A percentile compares a stretch with the other conserved stretches of the same genome.
Evolutionary conservation across 2,888 invertebrate species (phyloP).

Genomic region (Antitype chi): DNA sequence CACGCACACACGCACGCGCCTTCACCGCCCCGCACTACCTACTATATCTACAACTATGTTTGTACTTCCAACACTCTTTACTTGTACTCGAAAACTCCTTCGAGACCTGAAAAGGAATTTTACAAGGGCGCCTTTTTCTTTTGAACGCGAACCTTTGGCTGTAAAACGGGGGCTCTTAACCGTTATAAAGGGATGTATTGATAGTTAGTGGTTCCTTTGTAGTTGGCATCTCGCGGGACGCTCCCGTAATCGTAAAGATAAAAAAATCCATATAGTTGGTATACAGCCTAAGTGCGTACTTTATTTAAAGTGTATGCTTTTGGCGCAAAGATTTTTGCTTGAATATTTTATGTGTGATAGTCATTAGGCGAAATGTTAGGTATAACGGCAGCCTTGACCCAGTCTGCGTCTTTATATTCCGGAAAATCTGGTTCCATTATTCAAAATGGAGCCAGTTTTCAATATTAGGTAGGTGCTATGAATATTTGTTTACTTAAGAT

Average conservation of each 20-base stretch:
- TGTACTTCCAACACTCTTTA: slow-evolving; percentile 72
- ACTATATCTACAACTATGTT: slow-evolving; percentile 77
- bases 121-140: slow-evolving; percentile 86
- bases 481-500: slow-evolving; percentile 60
- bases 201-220: slow-evolving; percentile 82
- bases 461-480: slow-evolving; percentile 50
- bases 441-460: slow-evolving; percentile 60
- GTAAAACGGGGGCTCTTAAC: slow-evolving; percentile 82
- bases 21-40: slow-evolving; percentile 80
- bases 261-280: slow-evolving; percentile 68
- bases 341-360: slow-evolving; percentile 48
- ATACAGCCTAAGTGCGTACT: slow-evolving; percentile 59
- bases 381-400: slow-evolving; percentile 63
- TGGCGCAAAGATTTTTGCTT: slow-evolving; percentile 50
- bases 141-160: slow-evolving; percentile 82
- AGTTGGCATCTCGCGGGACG: slow-evolving; percentile 76
- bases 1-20: slow-evolving; percentile 76
- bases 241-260: slow-evolving; percentile 76
- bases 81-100: slow-evolving; percentile 80
- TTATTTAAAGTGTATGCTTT: slow-evolving; percentile 54
- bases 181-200: slow-evolving; percentile 80
- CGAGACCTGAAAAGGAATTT: slow-evolving; percentile 88
- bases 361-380: slow-evolving; percentile 58
- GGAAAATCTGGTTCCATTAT: slow-evolving; percentile 63
- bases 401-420: slow-evolving; percentile 51